phyloP scores from a whole-genome alignment of 2,797 vertebrate species.

The Sphenodon punctatus region DNA sequence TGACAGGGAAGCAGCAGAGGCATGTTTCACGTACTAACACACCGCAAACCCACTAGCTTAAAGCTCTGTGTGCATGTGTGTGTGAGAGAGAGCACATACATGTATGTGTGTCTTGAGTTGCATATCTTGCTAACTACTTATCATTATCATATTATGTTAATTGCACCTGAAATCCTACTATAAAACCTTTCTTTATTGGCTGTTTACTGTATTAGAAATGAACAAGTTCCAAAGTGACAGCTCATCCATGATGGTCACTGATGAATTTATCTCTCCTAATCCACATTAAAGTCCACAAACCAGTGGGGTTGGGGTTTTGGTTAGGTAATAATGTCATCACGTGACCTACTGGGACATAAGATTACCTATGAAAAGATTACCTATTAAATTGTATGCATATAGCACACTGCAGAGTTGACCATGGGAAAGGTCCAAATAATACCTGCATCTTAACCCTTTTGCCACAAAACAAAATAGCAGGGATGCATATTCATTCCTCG shows the following conservation, averaged over 20 bases:
- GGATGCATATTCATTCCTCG: neutral
- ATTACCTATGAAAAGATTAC: neutral
- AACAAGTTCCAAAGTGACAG: neutral
- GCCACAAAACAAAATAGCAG: neutral
- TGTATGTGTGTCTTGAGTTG: neutral
- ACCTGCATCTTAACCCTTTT: neutral
- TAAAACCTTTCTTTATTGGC: neutral
- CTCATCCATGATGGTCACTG: neutral
- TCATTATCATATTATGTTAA: constrained; percentile 6
- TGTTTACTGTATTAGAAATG: neutral
- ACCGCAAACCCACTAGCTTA: neutral
- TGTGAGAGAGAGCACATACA: neutral
- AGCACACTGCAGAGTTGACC: neutral
- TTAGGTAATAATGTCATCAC: constrained; percentile 33
- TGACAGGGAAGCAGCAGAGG: accelerated
- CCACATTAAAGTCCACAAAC: neutral
- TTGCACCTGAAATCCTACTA: neutral
- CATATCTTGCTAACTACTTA: neutral
- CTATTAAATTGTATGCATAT: neutral
- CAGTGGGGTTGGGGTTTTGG: constrained; percentile 6
- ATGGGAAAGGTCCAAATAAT: neutral
- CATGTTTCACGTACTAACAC: neutral
- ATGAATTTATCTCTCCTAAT: neutral
- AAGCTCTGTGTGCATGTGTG: neutral
- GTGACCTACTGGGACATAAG: neutral